Conservation (phyloP, 2,113 vertebrate genomes). For the Actenoides lindsayi region DNA sequence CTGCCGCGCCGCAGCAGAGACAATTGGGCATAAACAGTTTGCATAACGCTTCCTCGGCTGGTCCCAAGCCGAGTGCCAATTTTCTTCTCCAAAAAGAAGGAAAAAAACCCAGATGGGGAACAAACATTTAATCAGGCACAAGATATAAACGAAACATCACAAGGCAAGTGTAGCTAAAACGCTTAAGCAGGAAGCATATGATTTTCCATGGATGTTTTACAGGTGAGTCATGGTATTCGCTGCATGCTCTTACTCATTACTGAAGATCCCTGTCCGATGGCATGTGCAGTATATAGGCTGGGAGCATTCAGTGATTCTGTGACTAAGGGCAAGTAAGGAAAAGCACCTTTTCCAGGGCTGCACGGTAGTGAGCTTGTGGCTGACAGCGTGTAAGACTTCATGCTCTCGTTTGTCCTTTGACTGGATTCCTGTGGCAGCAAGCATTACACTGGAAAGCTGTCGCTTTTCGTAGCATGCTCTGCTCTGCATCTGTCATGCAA, state of each 20-base stretch:
- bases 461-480: background rate
- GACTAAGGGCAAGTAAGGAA: background rate
- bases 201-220: constrained; percentile 72
- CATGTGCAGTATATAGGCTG: background rate
- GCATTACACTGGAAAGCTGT: constrained; percentile 17
- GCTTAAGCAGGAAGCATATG: constrained; percentile 71
- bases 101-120: background rate
- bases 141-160: constrained; percentile 57
- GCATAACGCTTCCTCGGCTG: background rate
- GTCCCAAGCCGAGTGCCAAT: background rate
- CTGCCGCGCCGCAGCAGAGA: background rate
- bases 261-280: background rate
- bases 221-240: constrained; percentile 74
- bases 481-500: background rate
- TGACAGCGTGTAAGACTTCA: background rate
- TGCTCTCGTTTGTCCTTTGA: constrained; percentile 25
- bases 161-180: constrained; percentile 60
- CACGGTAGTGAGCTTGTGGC: background rate
- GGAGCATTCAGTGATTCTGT: background rate
- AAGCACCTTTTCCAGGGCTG: background rate
- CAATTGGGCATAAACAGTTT: background rate
- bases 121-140: constrained; percentile 15
- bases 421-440: background rate
- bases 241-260: constrained; percentile 55
- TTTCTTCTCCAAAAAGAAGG: background rate